Base-by-base conservation (phyloP, 1,140 invertebrate species). In the Brachionus paranguensis region DNA sequence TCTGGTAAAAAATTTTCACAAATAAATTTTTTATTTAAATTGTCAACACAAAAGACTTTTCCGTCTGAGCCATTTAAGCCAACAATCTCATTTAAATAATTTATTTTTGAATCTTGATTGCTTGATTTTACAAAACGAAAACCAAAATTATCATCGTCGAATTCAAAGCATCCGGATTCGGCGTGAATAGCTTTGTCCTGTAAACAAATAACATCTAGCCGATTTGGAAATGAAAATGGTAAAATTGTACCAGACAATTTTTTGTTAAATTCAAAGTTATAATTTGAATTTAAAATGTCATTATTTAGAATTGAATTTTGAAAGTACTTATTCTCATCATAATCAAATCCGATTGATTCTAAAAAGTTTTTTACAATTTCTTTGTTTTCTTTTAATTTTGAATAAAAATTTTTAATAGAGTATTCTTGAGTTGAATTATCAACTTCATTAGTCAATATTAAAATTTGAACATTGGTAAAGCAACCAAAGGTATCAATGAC, bases 141-240 rank as follows among this genome's bases (percentile, higher is more conserved):
- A 7, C 11, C 50, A 17, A 76, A 76, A 50, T 76, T 76, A 5
- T 76, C 72, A 5, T 76, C 72, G 50, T 76, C 72, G 33, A 76
- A 76, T 50, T 47, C 41, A 76, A 27, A 76, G 43, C 27, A 14
- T 14, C 43, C 47, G 24, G 17, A 27, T 12, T 76, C 47, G 24
- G 47, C 24, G 20, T 20, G 10, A 50, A 24, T 20, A 76, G 14
- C 11, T 50, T 37, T 29, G 1, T 37, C 11, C 17, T 76, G 43
- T 27, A 76, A 76, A 76, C 72, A 76, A 29, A 76, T 76, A 5
- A 76, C 11, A 76, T 76, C 41, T 1, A 76, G 14, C 2, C 45
- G 41, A 50, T 76, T 76, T 27, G 72, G 72, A 76, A 76, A 76
- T 50, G 72, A 50, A 50, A 76, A 76, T 37, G 72, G 72, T 12